These are phyloP conservation scores for Eledona agricola DNA, from an alignment of 2,888 invertebrate species.

Conservation along the genomic window DNA sequence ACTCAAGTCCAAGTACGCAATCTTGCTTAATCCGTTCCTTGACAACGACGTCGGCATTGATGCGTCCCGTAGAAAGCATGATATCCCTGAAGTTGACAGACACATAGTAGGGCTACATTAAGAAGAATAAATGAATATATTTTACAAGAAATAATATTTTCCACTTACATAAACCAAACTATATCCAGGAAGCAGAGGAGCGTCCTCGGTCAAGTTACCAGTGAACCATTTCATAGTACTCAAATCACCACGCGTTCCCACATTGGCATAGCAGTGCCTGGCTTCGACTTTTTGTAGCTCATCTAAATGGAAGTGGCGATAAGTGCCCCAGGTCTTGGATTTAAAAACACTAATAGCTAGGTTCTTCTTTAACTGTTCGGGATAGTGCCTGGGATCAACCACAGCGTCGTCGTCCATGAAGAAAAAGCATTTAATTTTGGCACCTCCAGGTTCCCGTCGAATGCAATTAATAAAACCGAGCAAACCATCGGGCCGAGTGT, in stretches of 20 bases:
- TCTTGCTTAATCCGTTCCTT: conserved; percentile 71
- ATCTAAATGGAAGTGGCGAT: conserved; percentile 77
- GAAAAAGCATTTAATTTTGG: conserved; percentile 62
- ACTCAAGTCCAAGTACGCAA: conserved; percentile 75
- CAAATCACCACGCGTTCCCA: conserved; percentile 83
- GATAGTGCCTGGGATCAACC: conserved; percentile 70
- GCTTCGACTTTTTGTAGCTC: conserved; percentile 62
- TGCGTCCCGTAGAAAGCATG: conserved; percentile 92
- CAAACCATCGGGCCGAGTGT: conserved; percentile 79
- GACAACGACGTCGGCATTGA: conserved; percentile 86
- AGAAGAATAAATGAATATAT: too few species aligned
- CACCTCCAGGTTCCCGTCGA: conserved; percentile 66
- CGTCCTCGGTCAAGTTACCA: conserved; percentile 67
- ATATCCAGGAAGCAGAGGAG: conserved; percentile 10
- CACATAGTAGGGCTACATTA: conserved; percentile 68
- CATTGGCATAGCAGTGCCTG: conserved; percentile 80
- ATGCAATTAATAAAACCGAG: conserved; percentile 75
- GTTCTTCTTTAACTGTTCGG: conserved; percentile 73
- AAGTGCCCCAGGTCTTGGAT: conserved; percentile 69
- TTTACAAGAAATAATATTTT: background rate
- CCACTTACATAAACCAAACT: conserved; percentile 25
- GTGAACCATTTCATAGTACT: conserved; percentile 85
- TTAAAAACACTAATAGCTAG: conserved; percentile 80
- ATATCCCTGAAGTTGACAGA: conserved; percentile 94
- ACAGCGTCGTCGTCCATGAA: conserved; percentile 70